Evolutionary conservation across 2,888 invertebrate genomes (phyloP).

Genomic region (Ochropleura leucogaster): DNA sequence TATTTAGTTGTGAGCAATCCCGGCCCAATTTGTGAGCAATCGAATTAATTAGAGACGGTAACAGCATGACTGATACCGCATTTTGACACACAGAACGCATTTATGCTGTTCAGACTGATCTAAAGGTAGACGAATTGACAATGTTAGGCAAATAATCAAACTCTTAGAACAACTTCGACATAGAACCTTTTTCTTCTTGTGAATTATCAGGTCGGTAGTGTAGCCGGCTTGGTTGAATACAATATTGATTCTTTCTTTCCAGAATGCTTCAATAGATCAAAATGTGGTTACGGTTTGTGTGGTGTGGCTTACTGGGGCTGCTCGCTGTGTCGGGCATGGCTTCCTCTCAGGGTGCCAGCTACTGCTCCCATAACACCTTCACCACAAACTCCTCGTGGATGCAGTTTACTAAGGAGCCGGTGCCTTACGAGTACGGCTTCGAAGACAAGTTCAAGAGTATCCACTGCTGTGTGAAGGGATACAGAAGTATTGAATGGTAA

Average conservation of each 20-base stretch:
- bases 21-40: background rate
- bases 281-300: constrained; percentile 73
- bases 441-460: constrained; percentile 93
- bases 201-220: background rate
- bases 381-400: constrained; percentile 91
- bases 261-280: constrained; percentile 74
- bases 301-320: constrained; percentile 71
- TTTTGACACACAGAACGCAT: background rate
- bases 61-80: background rate
- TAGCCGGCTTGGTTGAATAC: background rate
- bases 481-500: constrained; percentile 95
- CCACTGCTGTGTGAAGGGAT: constrained; percentile 94
- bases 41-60: constrained; percentile 2
- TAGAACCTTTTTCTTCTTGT: background rate
- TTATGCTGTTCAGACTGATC: background rate
- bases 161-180: background rate
- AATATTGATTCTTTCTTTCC: constrained; percentile 46
- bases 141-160: background rate
- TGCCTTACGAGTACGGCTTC: constrained; percentile 92
- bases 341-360: constrained; percentile 80
- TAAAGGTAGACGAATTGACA: background rate
- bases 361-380: constrained; percentile 91
- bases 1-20: background rate
- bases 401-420: constrained; percentile 94
- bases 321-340: constrained; percentile 72